A percentile compares a stretch with the other conserved stretches of the same genome.
Conservation (phyloP, 1,140 invertebrate species). For the Megalonaias nervosa region DNA sequence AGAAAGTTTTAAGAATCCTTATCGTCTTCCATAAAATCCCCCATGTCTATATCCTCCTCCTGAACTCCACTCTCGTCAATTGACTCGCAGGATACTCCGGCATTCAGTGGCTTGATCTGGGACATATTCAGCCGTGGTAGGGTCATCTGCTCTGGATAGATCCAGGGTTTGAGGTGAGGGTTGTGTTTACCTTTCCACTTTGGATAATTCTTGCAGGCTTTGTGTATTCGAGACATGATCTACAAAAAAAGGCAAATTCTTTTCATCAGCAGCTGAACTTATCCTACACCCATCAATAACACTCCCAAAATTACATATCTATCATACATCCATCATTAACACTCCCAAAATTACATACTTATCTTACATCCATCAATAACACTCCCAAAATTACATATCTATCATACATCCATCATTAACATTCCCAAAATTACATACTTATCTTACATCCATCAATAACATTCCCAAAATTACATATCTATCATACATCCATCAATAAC, state of each 20-base stretch:
- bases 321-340: no score
- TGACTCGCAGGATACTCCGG: conserved; percentile 44
- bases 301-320: no score
- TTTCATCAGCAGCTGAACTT: not conserved
- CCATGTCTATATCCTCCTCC: conserved; percentile 49
- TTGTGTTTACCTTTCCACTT: conserved; percentile 85
- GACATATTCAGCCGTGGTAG: conserved; percentile 53
- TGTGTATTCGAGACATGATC: conserved; percentile 85
- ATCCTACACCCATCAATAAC: not conserved
- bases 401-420: no score
- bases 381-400: no score
- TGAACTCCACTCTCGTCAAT: conserved; percentile 51
- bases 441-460: no score
- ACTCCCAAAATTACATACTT: no score
- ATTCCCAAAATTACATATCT: no score
- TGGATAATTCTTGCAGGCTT: conserved; percentile 83
- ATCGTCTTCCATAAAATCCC: conserved; percentile 20
- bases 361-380: no score
- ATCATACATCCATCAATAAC: no score
- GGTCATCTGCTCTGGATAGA: conserved; percentile 86
- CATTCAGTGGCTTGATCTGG: conserved; percentile 45
- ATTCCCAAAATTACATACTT: no score
- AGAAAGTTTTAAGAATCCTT: no score
- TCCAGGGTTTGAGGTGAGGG: conserved; percentile 87
- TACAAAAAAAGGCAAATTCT: conserved; percentile 42